Conservation (phyloP, 2,797 vertebrate species). For the Rousettus madagascariensis region DNA sequence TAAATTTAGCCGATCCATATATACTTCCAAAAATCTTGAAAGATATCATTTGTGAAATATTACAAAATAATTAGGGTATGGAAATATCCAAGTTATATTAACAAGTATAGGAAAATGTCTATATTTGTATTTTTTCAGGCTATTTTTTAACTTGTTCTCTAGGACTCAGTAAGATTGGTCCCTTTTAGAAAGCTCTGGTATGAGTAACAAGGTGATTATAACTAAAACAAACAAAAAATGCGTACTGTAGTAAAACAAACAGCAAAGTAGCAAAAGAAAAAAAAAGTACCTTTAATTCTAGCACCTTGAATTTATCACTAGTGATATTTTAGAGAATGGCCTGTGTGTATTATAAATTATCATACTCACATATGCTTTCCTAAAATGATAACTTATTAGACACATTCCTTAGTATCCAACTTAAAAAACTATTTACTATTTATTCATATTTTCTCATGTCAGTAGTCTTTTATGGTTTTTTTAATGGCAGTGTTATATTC, state of each 20-base stretch:
- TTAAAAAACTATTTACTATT: background rate
- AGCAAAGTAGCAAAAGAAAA: background rate
- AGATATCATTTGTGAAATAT: background rate
- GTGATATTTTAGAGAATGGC: background rate
- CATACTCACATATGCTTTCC: background rate
- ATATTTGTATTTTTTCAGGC: background rate
- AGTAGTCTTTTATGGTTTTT: background rate
- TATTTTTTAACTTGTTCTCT: background rate
- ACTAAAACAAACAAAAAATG: background rate
- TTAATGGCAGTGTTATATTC: background rate
- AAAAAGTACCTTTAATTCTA: background rate
- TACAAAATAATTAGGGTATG: background rate
- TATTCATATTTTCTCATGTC: background rate
- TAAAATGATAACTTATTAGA: background rate
- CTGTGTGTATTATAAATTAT: background rate
- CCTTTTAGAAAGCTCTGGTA: constrained; percentile 10
- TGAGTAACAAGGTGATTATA: constrained; percentile 22
- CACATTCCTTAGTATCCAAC: background rate
- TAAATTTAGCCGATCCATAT: background rate
- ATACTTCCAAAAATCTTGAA: background rate
- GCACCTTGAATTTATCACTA: background rate
- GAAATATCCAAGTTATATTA: background rate
- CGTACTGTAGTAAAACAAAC: background rate
- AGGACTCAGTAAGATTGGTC: background rate
- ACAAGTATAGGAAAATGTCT: background rate